Evolutionary conservation across 2,797 vertebrate species (phyloP).

Genomic region (Onychomys arenicola): DNA sequence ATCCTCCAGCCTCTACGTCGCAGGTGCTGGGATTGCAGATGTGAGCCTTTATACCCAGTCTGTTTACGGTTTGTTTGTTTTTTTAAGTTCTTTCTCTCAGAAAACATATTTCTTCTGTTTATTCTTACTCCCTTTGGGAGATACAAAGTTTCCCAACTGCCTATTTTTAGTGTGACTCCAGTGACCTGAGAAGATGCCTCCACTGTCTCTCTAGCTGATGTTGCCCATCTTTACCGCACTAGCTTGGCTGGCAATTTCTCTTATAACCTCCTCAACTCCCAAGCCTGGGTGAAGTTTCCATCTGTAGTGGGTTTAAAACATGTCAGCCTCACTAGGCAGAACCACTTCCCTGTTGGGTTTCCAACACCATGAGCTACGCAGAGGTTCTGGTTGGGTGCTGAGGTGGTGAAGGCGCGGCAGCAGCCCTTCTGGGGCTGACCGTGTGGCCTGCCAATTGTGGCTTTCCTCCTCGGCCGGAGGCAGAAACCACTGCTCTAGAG

Average conservation of each 20-base stretch:
- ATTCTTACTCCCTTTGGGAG: constrained; percentile 38
- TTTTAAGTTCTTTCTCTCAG: background rate
- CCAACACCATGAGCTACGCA: background rate
- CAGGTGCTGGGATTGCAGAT: background rate
- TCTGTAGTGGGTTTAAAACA: background rate
- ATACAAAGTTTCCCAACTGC: background rate
- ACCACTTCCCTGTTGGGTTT: background rate
- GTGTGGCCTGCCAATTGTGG: rapidly evolving
- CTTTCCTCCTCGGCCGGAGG: background rate
- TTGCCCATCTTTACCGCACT: background rate
- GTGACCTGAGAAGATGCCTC: background rate
- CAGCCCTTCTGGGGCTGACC: background rate
- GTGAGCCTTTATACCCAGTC: background rate
- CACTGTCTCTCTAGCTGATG: background rate
- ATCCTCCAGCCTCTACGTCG: background rate
- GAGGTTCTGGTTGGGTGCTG: background rate
- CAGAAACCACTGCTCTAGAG: rapidly evolving
- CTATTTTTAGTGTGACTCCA: background rate
- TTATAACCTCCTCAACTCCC: background rate
- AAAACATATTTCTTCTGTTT: background rate
- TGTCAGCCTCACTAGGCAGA: background rate
- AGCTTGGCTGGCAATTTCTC: background rate
- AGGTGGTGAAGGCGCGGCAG: background rate
- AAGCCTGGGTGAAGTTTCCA: background rate
- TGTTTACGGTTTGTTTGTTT: background rate